Evolutionary conservation across 2,888 invertebrate genomes (phyloP).

Genomic region (Zonitis immaculata): DNA sequence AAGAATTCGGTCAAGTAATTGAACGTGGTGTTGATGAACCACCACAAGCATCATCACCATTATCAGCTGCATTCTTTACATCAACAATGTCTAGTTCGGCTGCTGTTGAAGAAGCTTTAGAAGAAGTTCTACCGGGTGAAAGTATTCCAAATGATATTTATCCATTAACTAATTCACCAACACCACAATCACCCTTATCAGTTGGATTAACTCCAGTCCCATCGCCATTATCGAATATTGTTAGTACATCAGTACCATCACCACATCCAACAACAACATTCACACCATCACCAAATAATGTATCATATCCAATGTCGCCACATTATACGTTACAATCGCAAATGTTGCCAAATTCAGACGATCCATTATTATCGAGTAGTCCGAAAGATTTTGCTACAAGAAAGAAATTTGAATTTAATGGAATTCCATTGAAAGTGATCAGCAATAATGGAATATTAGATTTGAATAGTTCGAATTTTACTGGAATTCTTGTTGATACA

Average conservation of each 20-base stretch:
- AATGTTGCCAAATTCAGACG: slow-evolving; percentile 85
- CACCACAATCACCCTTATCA: slow-evolving; percentile 57
- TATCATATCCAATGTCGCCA: slow-evolving; percentile 46
- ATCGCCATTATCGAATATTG: slow-evolving; percentile 47
- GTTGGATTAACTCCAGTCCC: slow-evolving; percentile 55
- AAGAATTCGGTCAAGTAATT: slow-evolving; percentile 43
- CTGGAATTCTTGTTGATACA: slow-evolving; percentile 57
- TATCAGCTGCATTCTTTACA: slow-evolving; percentile 80
- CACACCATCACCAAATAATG: slow-evolving; percentile 45
- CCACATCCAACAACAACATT: slow-evolving; percentile 44
- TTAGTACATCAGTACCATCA: slow-evolving; percentile 39
- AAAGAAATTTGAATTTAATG: slow-evolving; percentile 55
- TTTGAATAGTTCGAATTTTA: slow-evolving; percentile 53
- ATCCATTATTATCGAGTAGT: slow-evolving; percentile 76
- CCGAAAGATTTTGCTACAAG: slow-evolving; percentile 69
- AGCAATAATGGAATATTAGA: slow-evolving; percentile 54
- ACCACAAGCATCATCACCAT: slow-evolving; percentile 72
- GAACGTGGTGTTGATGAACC: slow-evolving; percentile 56
- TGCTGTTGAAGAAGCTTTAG: slow-evolving; percentile 80
- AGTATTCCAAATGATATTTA: slow-evolving; percentile 55
- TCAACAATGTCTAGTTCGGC: slow-evolving; percentile 81
- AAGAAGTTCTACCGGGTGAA: slow-evolving; percentile 78
- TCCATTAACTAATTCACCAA: slow-evolving; percentile 53
- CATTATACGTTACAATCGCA: slow-evolving; percentile 64
- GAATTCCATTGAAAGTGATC: slow-evolving; percentile 54